Evolutionary conservation across 2,113 vertebrate genomes (phyloP).

Genomic region (Fulmarus glacialis): DNA sequence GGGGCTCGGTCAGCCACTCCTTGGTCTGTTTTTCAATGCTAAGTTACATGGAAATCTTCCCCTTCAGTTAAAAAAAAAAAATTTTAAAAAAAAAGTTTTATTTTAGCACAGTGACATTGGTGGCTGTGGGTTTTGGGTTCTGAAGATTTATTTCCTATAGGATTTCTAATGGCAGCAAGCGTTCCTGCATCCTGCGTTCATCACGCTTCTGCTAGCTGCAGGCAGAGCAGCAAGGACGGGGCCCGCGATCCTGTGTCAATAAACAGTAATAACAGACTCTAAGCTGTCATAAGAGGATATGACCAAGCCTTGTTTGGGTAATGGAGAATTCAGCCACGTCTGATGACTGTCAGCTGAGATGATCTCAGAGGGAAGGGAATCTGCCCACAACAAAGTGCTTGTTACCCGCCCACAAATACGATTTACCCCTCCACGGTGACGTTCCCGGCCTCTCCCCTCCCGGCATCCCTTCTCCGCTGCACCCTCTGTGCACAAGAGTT

Average conservation of each 20-base stretch:
- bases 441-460: neutral
- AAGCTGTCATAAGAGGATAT: constrained; percentile 14
- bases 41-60: neutral
- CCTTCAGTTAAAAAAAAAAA: neutral
- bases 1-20: neutral
- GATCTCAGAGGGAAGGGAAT: neutral
- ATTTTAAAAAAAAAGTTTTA: neutral
- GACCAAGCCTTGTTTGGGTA: neutral
- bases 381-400: neutral
- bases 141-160: neutral
- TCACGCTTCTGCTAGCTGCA: neutral
- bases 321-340: neutral
- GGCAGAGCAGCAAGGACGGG: neutral
- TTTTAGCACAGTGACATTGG: neutral
- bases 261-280: neutral
- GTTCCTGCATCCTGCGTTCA: neutral
- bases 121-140: neutral
- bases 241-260: neutral
- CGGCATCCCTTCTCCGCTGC: neutral
- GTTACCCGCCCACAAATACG: neutral
- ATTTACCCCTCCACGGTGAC: neutral
- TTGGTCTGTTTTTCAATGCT: neutral
- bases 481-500: rapidly evolving
- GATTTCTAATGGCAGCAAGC: neutral
- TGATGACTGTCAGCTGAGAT: neutral